Base-by-base conservation (phyloP, 2,888 invertebrate species). In the Neria commutata region DNA sequence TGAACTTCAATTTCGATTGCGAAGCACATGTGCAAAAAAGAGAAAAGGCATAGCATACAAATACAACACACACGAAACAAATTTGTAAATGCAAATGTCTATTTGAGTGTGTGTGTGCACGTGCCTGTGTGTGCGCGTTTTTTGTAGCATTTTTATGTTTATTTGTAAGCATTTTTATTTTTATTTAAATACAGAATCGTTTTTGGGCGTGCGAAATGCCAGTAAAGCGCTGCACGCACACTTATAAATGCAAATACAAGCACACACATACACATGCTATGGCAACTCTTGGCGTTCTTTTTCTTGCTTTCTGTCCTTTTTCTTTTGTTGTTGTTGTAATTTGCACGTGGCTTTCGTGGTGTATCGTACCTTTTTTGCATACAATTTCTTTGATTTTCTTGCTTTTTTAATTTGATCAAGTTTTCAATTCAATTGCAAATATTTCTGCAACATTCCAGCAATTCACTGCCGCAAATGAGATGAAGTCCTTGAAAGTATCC, bases 41-140 rank as follows among this genome's bases (percentile, higher is more conserved):
- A 34, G 16, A 2, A 34, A 14, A 34, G 10, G n/a, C 11, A 10
- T 21, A 6, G 1, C 21, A 10, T 14, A 24, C 16, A 26, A 16
- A 17, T n/a, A 33, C 33, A 33, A 23, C 21, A 21, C 14, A 49
- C 3, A 49, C 29, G 23, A 8, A 14, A 26, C 48, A 48, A 48
- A 29, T 29, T 29, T 29, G 29, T 29, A 29, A 29, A 29, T 11
- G 29, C 11, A 29, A 29, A 29, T 29, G 29, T 29, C 29, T 29
- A 29, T 29, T 29, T 29, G 29, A 29, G 11, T 29, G 11, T 29
- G 29, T 23, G 24, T 46, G 23, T 11, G 23, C 4, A 23, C n/a
- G 46, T 23, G 46, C 23, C 6, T 23, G 46, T 46, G 23, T 46
- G 21, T 21, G 46, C n/a, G 6, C 14, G 25, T 74, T 71, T 71